These are phyloP conservation scores for Callyntrura sp. DNA, from an alignment of 2,888 invertebrate genomes.

Conservation along the genomic window DNA sequence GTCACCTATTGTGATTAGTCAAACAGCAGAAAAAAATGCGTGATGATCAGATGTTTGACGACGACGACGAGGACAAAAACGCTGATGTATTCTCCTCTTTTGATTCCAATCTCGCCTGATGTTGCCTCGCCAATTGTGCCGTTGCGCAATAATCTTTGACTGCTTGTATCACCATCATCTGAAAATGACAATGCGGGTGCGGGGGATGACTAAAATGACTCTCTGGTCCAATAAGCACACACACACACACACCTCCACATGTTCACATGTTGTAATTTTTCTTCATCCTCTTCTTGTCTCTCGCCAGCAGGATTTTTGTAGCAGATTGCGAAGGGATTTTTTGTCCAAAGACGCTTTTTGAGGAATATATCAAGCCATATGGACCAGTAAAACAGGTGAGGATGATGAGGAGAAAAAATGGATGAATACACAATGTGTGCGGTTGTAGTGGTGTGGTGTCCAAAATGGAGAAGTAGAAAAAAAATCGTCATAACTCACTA, in stretches of 20 bases:
- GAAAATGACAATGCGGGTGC: neutral
- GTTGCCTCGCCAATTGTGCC: no score
- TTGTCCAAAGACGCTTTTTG: neutral
- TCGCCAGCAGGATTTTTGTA: constrained; percentile 38
- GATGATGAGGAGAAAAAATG: no score
- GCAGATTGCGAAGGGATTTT: constrained; percentile 22
- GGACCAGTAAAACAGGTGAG: constrained; percentile 9
- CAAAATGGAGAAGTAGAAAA: constrained; percentile 38
- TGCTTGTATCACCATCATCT: neutral
- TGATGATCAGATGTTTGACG: constrained; percentile 6
- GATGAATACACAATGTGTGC: neutral
- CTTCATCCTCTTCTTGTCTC: neutral
- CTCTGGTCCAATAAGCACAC: constrained; percentile 45
- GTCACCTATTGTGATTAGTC: constrained; percentile 50
- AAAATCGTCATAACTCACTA: constrained; percentile 10
- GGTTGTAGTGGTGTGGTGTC: constrained; percentile 10
- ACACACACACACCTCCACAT: no score
- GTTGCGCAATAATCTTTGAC: no score
- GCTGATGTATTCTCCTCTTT: no score
- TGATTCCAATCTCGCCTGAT: no score
- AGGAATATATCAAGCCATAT: constrained; percentile 8
- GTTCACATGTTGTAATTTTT: neutral
- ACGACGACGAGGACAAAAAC: no score
- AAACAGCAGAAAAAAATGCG: constrained; percentile 34
- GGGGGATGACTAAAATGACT: no score